Evolutionary conservation across 2,797 vertebrate genomes (phyloP).

Genomic region (Buphagus erythrorhynchus): DNA sequence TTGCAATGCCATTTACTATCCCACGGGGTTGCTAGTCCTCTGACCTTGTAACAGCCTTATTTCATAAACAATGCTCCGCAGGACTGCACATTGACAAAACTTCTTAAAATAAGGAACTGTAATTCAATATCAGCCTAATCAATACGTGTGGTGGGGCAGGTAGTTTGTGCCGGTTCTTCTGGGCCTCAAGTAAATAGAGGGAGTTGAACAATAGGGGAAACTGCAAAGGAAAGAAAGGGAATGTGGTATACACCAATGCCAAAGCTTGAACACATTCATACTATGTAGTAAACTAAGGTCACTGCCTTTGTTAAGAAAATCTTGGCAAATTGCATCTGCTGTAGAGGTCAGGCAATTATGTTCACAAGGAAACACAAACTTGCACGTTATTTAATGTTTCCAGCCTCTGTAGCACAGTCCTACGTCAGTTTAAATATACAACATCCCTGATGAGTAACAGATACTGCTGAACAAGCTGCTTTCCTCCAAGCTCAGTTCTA

Average conservation of each 20-base stretch:
- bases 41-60: constrained; percentile 29
- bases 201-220: constrained; percentile 26
- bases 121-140: constrained; percentile 4
- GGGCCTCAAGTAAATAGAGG: neutral
- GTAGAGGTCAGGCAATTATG: constrained; percentile 64
- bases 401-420: constrained; percentile 30
- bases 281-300: constrained; percentile 46
- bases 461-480: constrained; percentile 45
- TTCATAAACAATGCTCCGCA: neutral
- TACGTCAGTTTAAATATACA: constrained; percentile 58
- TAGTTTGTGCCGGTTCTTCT: neutral
- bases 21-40: neutral
- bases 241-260: neutral
- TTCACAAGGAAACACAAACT: constrained; percentile 63
- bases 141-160: neutral
- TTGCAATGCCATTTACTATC: constrained; percentile 42
- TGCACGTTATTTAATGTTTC: constrained; percentile 54
- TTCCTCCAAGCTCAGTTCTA: constrained; percentile 6
- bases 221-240: constrained; percentile 21
- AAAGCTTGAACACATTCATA: constrained; percentile 4
- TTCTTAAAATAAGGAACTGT: constrained; percentile 39
- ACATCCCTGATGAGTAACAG: constrained; percentile 45
- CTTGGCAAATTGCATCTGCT: constrained; percentile 54
- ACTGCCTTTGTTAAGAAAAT: constrained; percentile 64
- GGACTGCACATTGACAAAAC: neutral